Base-by-base conservation (phyloP, 1,140 invertebrate genomes). In the Lepidotrigona ventralis region DNA sequence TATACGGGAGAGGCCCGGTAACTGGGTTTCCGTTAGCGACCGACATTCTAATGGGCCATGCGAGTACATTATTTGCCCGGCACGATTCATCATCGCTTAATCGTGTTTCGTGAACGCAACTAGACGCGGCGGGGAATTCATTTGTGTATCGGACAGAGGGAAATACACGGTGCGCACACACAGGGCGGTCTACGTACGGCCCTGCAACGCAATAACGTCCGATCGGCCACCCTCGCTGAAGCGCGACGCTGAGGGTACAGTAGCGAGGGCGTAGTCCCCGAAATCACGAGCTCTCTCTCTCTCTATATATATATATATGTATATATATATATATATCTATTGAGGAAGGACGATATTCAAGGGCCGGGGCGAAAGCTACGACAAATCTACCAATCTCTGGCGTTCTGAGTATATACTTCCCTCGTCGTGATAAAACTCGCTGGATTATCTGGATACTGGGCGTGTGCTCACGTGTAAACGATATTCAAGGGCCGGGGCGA, bases 1-100 rank as follows among this genome's bases (percentile, higher is more conserved):
- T 60, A n/a, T 3, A n/a, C 51, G 29, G 19, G 33, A 21, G 68
- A 21, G 54, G 3, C 21, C 29, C 33, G 2, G 23, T 60, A 58
- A 80, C 78, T 56, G 29, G 69, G 56, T 63, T 80, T 80, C 69
- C 69, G 79, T 72, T 60, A 53, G 79, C 70, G 79, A 75, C 79
- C 70, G 71, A 81, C 71, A 75, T 68, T 68, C 70, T 75, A 81
- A 81, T 75, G 53, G 71, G 46, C 73, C 73, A 70, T 54, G 54
- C 74, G 81, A 82, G 73, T 77, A 58, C 66, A 70, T 82, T 82
- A 77, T 77, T 76, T 70, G 74, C 66, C 46, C 39, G 73, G 73
- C 73, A 60, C 71, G 80, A 82, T 82, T 82, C 73, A 77, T 82
- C 81, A 70, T 60, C 81, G 73, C 21, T 54, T 82, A 82, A 82